Conservation (phyloP, 1,140 invertebrate species). For the Hylyphantes graminicola region DNA sequence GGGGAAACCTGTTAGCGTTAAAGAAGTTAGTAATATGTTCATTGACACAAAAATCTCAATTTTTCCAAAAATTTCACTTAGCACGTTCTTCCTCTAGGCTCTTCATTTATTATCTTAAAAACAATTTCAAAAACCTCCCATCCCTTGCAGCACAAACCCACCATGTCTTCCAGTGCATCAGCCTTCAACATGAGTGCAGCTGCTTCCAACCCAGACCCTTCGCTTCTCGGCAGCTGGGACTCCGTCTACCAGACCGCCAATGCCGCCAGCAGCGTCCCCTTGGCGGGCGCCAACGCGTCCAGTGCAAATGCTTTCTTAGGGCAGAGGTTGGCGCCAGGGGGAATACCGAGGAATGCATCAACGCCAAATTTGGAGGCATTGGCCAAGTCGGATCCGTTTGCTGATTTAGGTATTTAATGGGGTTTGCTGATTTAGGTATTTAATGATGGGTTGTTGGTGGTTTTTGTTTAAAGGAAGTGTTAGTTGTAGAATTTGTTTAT, state of each 20-base stretch:
- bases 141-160: constrained; percentile 53
- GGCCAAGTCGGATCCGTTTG: constrained; percentile 70
- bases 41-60: too few relatives aligned
- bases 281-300: not conserved
- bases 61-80: too few relatives aligned
- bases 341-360: constrained; percentile 73
- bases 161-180: constrained; percentile 59
- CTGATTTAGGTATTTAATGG: constrained; percentile 69
- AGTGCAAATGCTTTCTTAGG: constrained; percentile 35
- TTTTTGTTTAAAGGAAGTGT: too few relatives aligned
- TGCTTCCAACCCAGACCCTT: constrained; percentile 50
- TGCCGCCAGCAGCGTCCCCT: constrained; percentile 6
- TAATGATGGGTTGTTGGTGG: not conserved
- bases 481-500: too few relatives aligned
- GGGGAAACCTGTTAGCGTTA: too few relatives aligned
- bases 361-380: constrained; percentile 72
- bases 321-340: constrained; percentile 12
- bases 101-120: too few relatives aligned
- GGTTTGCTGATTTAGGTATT: constrained; percentile 69
- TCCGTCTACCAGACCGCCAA: constrained; percentile 42
- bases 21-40: too few relatives aligned
- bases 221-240: constrained; percentile 58
- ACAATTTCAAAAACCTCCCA: not conserved
- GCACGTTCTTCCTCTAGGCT: too few relatives aligned
- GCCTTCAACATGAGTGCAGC: constrained; percentile 60